Evolutionary conservation across 2,113 vertebrate species (phyloP).

Genomic region (Gadus macrocephalus): DNA sequence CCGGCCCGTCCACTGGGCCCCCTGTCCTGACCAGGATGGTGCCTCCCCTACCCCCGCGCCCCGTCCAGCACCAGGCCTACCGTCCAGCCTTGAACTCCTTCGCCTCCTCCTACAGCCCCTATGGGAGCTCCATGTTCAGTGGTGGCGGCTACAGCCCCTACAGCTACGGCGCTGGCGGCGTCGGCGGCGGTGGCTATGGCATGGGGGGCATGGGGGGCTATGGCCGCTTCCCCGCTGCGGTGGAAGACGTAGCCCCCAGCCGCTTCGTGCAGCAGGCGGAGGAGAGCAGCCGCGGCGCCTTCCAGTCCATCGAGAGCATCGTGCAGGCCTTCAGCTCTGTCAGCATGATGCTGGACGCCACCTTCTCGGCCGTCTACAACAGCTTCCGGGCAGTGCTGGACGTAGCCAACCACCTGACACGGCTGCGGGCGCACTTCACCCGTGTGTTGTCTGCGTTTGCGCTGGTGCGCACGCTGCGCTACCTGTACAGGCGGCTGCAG

Average conservation of each 20-base stretch:
- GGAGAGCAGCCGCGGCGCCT: slow-evolving; percentile 94
- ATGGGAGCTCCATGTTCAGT: slow-evolving; percentile 59
- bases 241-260: slow-evolving; percentile 83
- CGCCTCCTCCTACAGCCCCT: slow-evolving; percentile 81
- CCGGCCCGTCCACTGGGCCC: slow-evolving; percentile 70
- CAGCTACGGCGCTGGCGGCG: slow-evolving; percentile 77
- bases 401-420: slow-evolving; percentile 94
- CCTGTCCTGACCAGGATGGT: slow-evolving; percentile 80
- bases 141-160: slow-evolving; percentile 67
- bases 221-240: slow-evolving; percentile 73
- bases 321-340: slow-evolving; percentile 94
- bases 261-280: slow-evolving; percentile 96
- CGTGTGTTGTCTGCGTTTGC: slow-evolving; percentile 95
- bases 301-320: slow-evolving; percentile 97
- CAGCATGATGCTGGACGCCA: slow-evolving; percentile 99
- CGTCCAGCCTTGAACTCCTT: slow-evolving; percentile 84
- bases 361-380: slow-evolving; percentile 96
- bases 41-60: slow-evolving; percentile 85
- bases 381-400: slow-evolving; percentile 96
- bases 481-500: slow-evolving; percentile 83
- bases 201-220: slow-evolving; percentile 76
- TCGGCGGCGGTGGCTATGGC: slow-evolving; percentile 55
- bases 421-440: slow-evolving; percentile 90
- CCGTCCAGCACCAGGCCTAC: slow-evolving; percentile 83
- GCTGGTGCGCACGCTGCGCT: slow-evolving; percentile 88